Conservation (phyloP, 2,888 invertebrate genomes). For the Chrysomela aeneicollis region DNA sequence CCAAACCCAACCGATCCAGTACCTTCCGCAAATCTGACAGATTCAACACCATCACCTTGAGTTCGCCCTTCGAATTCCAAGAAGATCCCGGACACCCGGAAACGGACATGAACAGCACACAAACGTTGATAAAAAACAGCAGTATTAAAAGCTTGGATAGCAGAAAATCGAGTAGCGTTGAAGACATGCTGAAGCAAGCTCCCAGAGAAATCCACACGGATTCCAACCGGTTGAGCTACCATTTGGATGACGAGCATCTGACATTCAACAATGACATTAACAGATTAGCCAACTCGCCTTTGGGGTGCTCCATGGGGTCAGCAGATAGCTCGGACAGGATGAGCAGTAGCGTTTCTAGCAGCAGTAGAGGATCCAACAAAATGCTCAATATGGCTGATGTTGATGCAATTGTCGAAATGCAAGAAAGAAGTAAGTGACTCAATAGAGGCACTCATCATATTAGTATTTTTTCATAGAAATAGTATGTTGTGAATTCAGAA, state of each 20-base stretch:
- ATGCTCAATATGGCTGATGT: conserved; percentile 58
- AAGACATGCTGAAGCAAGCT: conserved; percentile 41
- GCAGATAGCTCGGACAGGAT: conserved; percentile 59
- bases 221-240: conserved; percentile 42
- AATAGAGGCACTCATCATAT: not conserved
- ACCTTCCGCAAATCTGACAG: conserved; percentile 47
- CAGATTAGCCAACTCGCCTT: conserved; percentile 31
- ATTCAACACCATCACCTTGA: conserved; percentile 33
- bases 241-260: conserved; percentile 40
- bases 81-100: conserved; percentile 38
- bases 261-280: conserved; percentile 33
- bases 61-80: not conserved
- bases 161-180: conserved; percentile 31
- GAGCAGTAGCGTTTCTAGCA: conserved; percentile 58
- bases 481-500: not conserved
- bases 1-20: conserved; percentile 42
- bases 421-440: conserved; percentile 56
- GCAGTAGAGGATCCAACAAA: conserved; percentile 56
- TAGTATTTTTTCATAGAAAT: too few relatives aligned
- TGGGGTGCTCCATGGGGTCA: conserved; percentile 52
- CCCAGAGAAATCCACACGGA: conserved; percentile 34
- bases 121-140: conserved; percentile 31
- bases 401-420: conserved; percentile 57
- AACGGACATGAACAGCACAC: conserved; percentile 31
- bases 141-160: conserved; percentile 24